A percentile compares a stretch with the other conserved stretches of the same genome.
Evolutionary conservation across 1,140 invertebrate species (phyloP).

Genomic region (Pseudomyrmex cubaensis): DNA sequence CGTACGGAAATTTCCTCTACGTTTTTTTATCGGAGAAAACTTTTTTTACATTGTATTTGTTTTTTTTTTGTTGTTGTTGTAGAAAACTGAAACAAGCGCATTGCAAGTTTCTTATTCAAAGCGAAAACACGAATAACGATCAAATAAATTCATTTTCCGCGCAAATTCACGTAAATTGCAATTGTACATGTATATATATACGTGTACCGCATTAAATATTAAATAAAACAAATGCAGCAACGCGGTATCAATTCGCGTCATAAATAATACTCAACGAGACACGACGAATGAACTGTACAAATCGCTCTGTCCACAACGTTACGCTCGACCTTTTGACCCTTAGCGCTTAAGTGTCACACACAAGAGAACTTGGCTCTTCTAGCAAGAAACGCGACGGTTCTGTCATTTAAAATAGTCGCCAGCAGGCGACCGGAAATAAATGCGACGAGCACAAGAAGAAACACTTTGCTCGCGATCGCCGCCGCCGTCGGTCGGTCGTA

Average conservation of each 20-base stretch:
- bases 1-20: background rate
- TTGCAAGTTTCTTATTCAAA: too few relatives aligned
- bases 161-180: too few relatives aligned
- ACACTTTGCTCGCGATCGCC: slow-evolving; percentile 36
- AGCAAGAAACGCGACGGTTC: slow-evolving; percentile 39
- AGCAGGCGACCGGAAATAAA: slow-evolving; percentile 51
- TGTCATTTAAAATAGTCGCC: slow-evolving; percentile 55
- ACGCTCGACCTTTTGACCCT: slow-evolving; percentile 51
- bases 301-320: slow-evolving; percentile 26
- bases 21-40: background rate
- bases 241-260: background rate
- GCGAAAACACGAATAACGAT: too few relatives aligned
- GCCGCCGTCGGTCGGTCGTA: slow-evolving; percentile 24
- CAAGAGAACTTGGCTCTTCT: background rate
- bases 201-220: too few relatives aligned
- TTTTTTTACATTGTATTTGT: too few relatives aligned
- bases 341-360: background rate
- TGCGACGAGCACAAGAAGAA: slow-evolving; percentile 50
- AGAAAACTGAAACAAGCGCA: too few relatives aligned
- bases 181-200: too few relatives aligned
- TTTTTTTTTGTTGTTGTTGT: too few relatives aligned
- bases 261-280: slow-evolving; percentile 40
- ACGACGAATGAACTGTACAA: slow-evolving; percentile 27
- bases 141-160: background rate
- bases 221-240: background rate